phyloP scores from a whole-genome alignment of 2,888 invertebrate species.

The Ophion ellenae region DNA sequence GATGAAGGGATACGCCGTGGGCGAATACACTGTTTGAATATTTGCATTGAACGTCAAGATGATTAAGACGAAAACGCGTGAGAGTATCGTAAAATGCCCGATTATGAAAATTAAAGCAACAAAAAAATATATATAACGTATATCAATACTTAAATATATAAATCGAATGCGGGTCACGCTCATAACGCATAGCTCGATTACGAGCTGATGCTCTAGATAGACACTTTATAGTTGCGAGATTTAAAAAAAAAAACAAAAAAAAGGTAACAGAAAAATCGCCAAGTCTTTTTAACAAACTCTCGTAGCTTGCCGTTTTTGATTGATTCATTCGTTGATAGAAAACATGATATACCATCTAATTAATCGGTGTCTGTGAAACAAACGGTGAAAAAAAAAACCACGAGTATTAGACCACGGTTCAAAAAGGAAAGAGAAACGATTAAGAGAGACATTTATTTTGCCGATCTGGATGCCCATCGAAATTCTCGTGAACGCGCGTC shows the following conservation, averaged over 20 bases:
- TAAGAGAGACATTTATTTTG: conserved; percentile 1
- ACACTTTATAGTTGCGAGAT: conserved; percentile 70
- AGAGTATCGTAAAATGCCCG: not conserved
- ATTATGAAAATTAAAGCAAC: conserved; percentile 15
- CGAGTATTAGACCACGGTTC: conserved; percentile 44
- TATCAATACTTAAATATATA: conserved; percentile 55
- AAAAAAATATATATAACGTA: conserved; percentile 20
- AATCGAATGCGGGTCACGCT: conserved; percentile 64
- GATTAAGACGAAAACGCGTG: too few species aligned
- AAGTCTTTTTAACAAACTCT: conserved; percentile 60
- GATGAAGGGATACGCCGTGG: conserved; percentile 2
- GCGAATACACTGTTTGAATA: conserved; percentile 34
- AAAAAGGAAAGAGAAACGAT: not conserved
- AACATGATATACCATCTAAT: conserved; percentile 72
- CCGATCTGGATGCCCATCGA: conserved; percentile 10
- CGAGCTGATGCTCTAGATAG: conserved; percentile 72
- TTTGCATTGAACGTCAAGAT: too few species aligned
- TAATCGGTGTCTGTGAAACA: conserved; percentile 75
- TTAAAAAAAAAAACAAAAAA: conserved; percentile 21
- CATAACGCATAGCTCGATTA: conserved; percentile 62
- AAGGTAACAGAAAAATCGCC: conserved; percentile 45
- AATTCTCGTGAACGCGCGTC: conserved; percentile 1
- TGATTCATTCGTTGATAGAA: conserved; percentile 68
- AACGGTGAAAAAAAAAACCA: conserved; percentile 49
- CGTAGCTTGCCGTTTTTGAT: conserved; percentile 60